A percentile compares a stretch with the other conserved stretches of the same genome.
These are phyloP conservation scores for Saccostrea cuccullata DNA, from an alignment of 1,140 invertebrate species.

Conservation along the genomic window DNA sequence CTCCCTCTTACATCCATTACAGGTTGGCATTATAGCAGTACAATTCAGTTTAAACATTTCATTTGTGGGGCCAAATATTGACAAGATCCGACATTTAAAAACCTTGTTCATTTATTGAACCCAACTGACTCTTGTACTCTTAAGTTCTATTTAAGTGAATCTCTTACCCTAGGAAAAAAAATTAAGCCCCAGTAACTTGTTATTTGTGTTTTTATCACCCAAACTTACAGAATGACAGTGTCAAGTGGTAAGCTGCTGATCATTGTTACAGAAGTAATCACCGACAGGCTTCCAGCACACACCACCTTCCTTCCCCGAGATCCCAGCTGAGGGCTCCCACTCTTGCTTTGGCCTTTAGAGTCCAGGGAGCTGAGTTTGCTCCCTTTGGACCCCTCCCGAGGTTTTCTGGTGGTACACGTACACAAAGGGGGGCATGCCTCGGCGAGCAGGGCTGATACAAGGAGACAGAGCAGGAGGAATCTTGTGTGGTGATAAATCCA, in stretches of 20 bases:
- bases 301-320: constrained; percentile 31
- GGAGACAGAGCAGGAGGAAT: constrained; percentile 4
- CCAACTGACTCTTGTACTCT: background rate
- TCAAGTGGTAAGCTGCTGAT: constrained; percentile 40
- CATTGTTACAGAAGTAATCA: constrained; percentile 34
- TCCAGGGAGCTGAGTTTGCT: background rate
- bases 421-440: constrained; percentile 49
- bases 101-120: background rate
- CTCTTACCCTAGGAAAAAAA: background rate
- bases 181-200: background rate
- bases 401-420: constrained; percentile 47
- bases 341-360: background rate
- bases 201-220: background rate
- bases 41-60: background rate
- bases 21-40: background rate
- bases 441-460: background rate
- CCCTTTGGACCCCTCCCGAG: constrained; percentile 25
- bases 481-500: constrained; percentile 3
- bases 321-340: constrained; percentile 23
- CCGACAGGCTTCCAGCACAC: constrained; percentile 38
- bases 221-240: constrained; percentile 45
- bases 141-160: background rate
- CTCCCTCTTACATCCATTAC: background rate
- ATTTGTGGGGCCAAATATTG: constrained; percentile 5
- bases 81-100: constrained; percentile 31